phyloP scores from a whole-genome alignment of 2,113 vertebrate species.

The Xyliphius kryptos region DNA sequence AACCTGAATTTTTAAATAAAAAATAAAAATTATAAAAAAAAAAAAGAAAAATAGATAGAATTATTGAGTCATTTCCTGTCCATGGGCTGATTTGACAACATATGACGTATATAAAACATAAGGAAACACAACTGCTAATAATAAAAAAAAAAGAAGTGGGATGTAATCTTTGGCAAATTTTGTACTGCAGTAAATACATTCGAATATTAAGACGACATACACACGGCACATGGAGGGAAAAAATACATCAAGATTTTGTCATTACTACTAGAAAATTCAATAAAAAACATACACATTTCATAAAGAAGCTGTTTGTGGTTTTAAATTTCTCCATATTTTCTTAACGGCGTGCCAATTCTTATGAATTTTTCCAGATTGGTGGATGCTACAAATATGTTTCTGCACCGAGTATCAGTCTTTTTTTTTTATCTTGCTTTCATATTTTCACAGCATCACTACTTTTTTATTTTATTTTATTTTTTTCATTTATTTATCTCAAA shows the following conservation, averaged over 20 bases:
- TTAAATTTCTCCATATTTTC: conserved; percentile 55
- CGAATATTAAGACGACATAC: conserved; percentile 98
- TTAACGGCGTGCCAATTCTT: conserved; percentile 88
- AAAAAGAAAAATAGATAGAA: too few species aligned
- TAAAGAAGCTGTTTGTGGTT: conserved; percentile 77
- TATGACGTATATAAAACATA: too few species aligned
- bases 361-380: conserved; percentile 90
- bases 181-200: conserved; percentile 99
- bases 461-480: conserved; percentile 28
- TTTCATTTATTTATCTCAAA: conserved; percentile 42
- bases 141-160: conserved; percentile 69
- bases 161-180: conserved; percentile 99
- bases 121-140: conserved; percentile 34
- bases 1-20: too few species aligned
- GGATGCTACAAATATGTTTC: conserved; percentile 72
- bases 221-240: conserved; percentile 69
- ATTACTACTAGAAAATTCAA: conserved; percentile 96
- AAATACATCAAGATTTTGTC: conserved; percentile 87
- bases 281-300: conserved; percentile 97
- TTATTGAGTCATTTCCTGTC: too few species aligned
- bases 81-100: too few species aligned
- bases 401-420: too few species aligned
- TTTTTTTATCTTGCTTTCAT: too few species aligned
- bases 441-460: conserved; percentile 45
- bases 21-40: too few species aligned